A percentile compares a stretch with the other conserved stretches of the same genome.
These are phyloP conservation scores for Xestia ashworthii DNA, from an alignment of 2,888 invertebrate species.

Conservation along the genomic window DNA sequence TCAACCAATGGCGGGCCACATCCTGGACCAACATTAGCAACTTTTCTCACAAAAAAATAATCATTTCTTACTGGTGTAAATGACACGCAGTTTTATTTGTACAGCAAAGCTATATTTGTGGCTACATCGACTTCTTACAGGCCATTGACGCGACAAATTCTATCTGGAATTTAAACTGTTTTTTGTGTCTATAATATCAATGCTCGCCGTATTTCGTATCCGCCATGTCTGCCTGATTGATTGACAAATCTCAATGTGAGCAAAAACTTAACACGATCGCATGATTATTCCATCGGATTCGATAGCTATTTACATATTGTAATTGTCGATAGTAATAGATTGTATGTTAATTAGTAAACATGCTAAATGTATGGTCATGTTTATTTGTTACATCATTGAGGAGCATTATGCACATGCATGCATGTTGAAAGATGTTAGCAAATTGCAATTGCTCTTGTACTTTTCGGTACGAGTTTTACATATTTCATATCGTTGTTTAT, in stretches of 20 bases:
- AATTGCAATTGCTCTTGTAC: constrained; percentile 18
- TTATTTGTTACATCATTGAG: not conserved
- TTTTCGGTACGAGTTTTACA: constrained; percentile 1
- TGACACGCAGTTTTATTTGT: constrained; percentile 33
- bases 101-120: constrained; percentile 23
- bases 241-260: constrained; percentile 58
- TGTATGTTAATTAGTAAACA: constrained; percentile 26
- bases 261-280: constrained; percentile 52
- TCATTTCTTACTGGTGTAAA: constrained; percentile 25
- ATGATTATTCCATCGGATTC: constrained; percentile 34
- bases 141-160: constrained; percentile 49
- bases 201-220: constrained; percentile 27
- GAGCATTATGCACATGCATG: constrained; percentile 5
- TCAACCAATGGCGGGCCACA: constrained; percentile 24
- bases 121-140: constrained; percentile 23
- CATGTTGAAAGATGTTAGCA: constrained; percentile 15
- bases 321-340: constrained; percentile 22
- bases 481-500: not conserved
- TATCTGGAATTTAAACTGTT: constrained; percentile 42
- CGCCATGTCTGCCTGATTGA: constrained; percentile 53
- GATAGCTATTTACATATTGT: constrained; percentile 43
- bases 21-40: constrained; percentile 31
- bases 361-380: constrained; percentile 38
- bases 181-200: constrained; percentile 55
- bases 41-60: constrained; percentile 29